phyloP scores from a whole-genome alignment of 2,113 vertebrate species.

The Willisornis vidua region DNA sequence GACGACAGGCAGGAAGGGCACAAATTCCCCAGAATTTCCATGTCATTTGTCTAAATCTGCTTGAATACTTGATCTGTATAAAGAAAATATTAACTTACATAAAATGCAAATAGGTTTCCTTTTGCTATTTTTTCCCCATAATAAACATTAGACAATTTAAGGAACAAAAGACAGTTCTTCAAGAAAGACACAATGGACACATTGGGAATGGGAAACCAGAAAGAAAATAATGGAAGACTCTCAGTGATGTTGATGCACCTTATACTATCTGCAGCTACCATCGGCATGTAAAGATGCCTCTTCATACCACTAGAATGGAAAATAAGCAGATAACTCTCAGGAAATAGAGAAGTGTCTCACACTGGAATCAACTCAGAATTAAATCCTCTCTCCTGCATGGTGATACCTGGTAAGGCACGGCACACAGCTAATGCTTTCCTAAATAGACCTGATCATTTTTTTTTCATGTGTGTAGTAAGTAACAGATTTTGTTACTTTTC shows the following conservation, averaged over 20 bases:
- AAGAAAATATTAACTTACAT: neutral
- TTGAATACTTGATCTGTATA: neutral
- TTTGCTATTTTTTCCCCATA: neutral
- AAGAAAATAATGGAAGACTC: slow-evolving; percentile 10
- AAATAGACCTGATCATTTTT: neutral
- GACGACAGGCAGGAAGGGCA: neutral
- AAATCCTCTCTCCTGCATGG: neutral
- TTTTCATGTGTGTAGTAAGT: neutral
- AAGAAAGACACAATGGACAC: neutral
- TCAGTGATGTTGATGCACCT: neutral
- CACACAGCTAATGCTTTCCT: neutral
- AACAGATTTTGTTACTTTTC: neutral
- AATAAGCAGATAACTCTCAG: neutral
- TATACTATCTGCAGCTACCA: neutral
- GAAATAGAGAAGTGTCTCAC: neutral
- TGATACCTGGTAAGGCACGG: neutral
- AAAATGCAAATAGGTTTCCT: neutral
- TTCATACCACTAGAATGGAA: neutral
- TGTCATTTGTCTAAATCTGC: neutral
- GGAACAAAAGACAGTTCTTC: neutral
- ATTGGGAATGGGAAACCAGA: slow-evolving; percentile 35
- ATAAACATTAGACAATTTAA: neutral
- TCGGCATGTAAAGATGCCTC: neutral
- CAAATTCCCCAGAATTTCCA: neutral
- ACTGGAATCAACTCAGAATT: neutral